Conservation (phyloP, 2,113 vertebrate genomes). For the Loxodonta africana region DNA sequence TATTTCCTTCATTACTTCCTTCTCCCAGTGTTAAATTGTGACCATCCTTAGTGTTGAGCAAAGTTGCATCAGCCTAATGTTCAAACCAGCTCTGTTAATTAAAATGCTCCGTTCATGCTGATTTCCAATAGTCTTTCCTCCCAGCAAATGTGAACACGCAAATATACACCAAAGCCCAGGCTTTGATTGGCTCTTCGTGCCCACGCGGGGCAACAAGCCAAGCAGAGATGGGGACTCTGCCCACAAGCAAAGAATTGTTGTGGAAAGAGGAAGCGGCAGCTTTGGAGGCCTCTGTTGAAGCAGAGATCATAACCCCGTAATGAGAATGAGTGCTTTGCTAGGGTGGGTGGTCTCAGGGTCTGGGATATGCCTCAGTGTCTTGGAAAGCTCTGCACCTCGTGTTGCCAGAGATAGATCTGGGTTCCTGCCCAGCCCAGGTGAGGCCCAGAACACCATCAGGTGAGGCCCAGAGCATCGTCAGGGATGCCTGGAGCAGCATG, state of each 20-base stretch:
- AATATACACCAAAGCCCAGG: background rate
- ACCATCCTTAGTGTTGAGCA: slow-evolving; percentile 28
- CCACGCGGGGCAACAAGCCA: background rate
- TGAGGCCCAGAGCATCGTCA: background rate
- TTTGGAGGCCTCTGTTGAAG: background rate
- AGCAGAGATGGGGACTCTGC: background rate
- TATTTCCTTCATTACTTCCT: slow-evolving; percentile 53
- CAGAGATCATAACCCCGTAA: background rate
- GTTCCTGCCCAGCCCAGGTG: background rate
- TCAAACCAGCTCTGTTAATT: slow-evolving; percentile 68
- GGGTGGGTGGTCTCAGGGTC: background rate
- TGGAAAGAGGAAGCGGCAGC: background rate
- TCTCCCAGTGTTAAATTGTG: slow-evolving; percentile 63
- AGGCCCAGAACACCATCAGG: background rate
- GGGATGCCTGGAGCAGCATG: background rate
- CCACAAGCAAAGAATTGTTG: background rate
- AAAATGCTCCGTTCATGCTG: slow-evolving; percentile 49
- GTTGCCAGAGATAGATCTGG: background rate
- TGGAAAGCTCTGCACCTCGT: background rate
- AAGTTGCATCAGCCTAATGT: slow-evolving; percentile 63
- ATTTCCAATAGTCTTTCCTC: slow-evolving; percentile 36
- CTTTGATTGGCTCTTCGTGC: background rate
- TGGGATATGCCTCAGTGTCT: background rate
- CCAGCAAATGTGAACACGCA: background rate
- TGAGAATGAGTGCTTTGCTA: background rate